A percentile compares a stretch with the other conserved stretches of the same genome.
Conservation (phyloP, 1,140 invertebrate species). For the Bombus sibiricus region DNA sequence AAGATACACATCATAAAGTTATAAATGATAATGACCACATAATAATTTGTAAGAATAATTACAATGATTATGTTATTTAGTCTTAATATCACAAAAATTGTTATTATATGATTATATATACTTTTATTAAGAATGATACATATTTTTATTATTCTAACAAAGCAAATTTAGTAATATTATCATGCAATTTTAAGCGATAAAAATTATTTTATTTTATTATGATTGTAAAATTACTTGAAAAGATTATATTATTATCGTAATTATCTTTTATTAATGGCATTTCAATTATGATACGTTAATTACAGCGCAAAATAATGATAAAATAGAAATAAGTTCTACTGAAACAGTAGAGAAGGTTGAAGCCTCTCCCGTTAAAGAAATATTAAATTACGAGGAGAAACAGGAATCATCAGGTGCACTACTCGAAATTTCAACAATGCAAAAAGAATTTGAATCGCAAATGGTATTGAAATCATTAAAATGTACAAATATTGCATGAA, state of each 20-base stretch:
- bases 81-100: not conserved
- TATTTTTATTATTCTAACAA: no score
- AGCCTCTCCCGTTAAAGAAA: not conserved
- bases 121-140: no score
- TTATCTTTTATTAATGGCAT: no score
- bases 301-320: conserved; percentile 10
- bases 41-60: not conserved
- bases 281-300: not conserved
- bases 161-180: not conserved
- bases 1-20: not conserved
- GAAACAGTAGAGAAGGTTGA: not conserved
- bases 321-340: conserved; percentile 4
- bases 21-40: not conserved
- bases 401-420: not conserved
- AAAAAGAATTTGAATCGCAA: conserved; percentile 21
- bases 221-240: no score
- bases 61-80: not conserved
- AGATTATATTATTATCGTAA: no score
- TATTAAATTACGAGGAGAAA: not conserved
- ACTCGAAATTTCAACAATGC: conserved; percentile 22
- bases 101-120: not conserved
- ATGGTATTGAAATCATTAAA: conserved; percentile 41
- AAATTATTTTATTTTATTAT: conserved; percentile 3
- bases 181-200: not conserved
- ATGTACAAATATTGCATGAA: conserved; percentile 22